Base-by-base conservation (phyloP, 2,113 vertebrate genomes). In the Brachionichthys hirsutus region DNA sequence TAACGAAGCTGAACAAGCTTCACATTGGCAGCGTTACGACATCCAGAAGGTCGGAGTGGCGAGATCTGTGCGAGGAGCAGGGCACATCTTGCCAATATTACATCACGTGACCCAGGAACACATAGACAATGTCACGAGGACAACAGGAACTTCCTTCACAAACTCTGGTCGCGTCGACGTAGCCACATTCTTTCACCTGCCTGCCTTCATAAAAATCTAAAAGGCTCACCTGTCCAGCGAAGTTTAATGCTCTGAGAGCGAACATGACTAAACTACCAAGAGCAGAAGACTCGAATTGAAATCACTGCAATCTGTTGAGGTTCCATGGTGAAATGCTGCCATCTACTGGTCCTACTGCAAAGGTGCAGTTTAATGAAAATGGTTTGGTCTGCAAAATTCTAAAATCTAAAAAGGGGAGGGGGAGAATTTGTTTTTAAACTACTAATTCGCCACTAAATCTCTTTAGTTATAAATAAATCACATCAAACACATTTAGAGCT, bases 1-100 rank as follows among this genome's bases (percentile, higher is more conserved):
- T 88, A 84, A 88, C 68, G 55, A 80, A 66, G 62, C 81, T 35
- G 78, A 88, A 87, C 79, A 24, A 78, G 73, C 52, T 52, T 56
- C 70, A 84, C 85, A 90, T 85, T 79, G 73, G 82, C 67, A 54
- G 73, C 16, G 16, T 75, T 62, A 59, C 55, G 72, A 58, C 50
- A 73, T 75, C 63, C 69, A 77, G 66, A 75, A 80, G 81, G 82
- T 88, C 78, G 76, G 74, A 78, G 67, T 50, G 68, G 36, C 68
- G 75, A 48, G 44, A 57, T 42, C n/a, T 2, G 44, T 70, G 83
- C 76, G 75, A 80, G 55, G 53, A 72, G 58, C 10, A 18, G 44
- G 48, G 65, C 43, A 67, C 42, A 61, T 77, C 58, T 75, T 79
- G 68, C 75, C 80, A 80, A 72, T 62, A 54, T 46, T 24, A 10